These are phyloP conservation scores for Stenopsyche tienmushanensis DNA, from an alignment of 1,140 invertebrate genomes.

Conservation along the genomic window DNA sequence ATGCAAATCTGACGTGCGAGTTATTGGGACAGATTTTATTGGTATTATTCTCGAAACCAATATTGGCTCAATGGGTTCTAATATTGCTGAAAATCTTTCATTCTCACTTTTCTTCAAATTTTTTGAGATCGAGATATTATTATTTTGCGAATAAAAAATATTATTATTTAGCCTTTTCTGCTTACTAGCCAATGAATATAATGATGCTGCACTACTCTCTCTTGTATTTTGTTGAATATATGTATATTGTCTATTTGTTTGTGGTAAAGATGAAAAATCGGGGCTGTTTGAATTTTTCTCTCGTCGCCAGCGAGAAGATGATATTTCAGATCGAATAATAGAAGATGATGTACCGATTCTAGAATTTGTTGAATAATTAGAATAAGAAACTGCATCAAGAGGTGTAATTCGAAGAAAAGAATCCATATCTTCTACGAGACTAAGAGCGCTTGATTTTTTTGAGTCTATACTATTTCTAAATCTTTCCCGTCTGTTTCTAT, in stretches of 20 bases:
- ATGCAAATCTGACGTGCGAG: constrained; percentile 17
- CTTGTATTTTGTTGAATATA: constrained; percentile 22
- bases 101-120: no score
- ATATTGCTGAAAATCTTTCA: constrained; percentile 8
- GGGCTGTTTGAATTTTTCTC: constrained; percentile 42
- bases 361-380: constrained; percentile 16
- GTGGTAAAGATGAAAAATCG: constrained; percentile 32
- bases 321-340: constrained; percentile 52
- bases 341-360: constrained; percentile 44
- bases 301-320: constrained; percentile 53
- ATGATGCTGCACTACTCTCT: constrained; percentile 35
- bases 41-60: constrained; percentile 21
- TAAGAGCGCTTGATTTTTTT: constrained; percentile 25
- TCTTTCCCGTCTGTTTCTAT: neutral
- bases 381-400: constrained; percentile 2
- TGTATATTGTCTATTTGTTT: constrained; percentile 5
- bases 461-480: constrained; percentile 12
- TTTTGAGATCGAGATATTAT: no score
- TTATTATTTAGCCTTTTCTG: neutral
- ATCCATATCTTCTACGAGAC: constrained; percentile 34
- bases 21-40: constrained; percentile 26
- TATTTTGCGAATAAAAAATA: neutral
- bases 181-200: constrained; percentile 25
- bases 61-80: constrained; percentile 26
- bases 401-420: constrained; percentile 36